Percentiles rank a stretch among this genome's conserved stretches.
Evolutionary conservation across 2,888 invertebrate species (phyloP).

Genomic region (Encarsia formosa): DNA sequence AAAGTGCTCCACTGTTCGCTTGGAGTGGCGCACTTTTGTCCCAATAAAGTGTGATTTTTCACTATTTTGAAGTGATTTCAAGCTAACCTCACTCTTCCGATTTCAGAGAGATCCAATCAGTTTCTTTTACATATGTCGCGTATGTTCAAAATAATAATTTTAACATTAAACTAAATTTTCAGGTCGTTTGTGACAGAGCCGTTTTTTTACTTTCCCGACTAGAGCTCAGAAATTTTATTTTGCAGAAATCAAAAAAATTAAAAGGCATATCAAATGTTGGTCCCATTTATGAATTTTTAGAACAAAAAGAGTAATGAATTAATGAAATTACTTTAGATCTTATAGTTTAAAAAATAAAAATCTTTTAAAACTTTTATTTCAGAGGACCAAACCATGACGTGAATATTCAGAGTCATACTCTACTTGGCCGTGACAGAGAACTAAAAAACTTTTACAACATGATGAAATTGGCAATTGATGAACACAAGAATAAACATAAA

Average conservation of each 20-base stretch:
- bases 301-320: conserved; percentile 40
- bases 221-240: conserved; percentile 58
- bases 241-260: conserved; percentile 56
- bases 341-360: background rate
- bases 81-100: too few relatives aligned
- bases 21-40: too few relatives aligned
- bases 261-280: conserved; percentile 63
- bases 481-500: too few relatives aligned
- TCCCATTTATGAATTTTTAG: conserved; percentile 62
- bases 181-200: conserved; percentile 60
- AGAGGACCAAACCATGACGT: conserved; percentile 30
- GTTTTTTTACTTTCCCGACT: conserved; percentile 64
- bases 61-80: too few relatives aligned
- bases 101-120: too few relatives aligned
- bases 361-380: background rate
- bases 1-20: too few relatives aligned
- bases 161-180: too few relatives aligned
- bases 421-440: conserved; percentile 55
- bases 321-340: background rate
- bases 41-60: too few relatives aligned
- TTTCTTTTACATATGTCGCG: too few relatives aligned
- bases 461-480: too few relatives aligned
- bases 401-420: conserved; percentile 46
- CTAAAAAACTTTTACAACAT: conserved; percentile 40
- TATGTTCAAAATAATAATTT: too few relatives aligned